These are phyloP conservation scores for Drosophila suboccidentalis DNA, from an alignment of 2,888 invertebrate genomes.

Conservation along the genomic window DNA sequence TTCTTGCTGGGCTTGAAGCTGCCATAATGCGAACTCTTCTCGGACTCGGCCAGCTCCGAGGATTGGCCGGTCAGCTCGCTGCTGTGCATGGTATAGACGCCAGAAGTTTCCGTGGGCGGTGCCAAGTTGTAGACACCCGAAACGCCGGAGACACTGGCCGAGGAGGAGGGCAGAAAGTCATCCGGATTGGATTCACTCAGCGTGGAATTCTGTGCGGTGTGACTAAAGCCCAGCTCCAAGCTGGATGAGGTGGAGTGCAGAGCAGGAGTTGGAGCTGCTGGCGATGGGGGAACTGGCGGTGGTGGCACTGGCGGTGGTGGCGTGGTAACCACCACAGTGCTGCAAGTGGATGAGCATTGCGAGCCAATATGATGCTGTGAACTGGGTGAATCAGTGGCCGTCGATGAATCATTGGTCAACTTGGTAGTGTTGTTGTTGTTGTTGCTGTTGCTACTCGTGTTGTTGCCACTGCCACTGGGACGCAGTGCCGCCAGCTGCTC, in stretches of 20 bases:
- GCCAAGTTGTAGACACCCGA: constrained; percentile 88
- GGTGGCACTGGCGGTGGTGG: constrained; percentile 81
- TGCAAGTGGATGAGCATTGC: constrained; percentile 94
- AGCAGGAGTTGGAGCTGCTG: constrained; percentile 88
- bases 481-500: constrained; percentile 86
- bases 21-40: constrained; percentile 87
- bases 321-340: constrained; percentile 92
- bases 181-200: constrained; percentile 90
- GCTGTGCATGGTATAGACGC: constrained; percentile 93
- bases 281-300: constrained; percentile 90
- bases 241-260: constrained; percentile 92
- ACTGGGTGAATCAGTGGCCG: constrained; percentile 86
- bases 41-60: constrained; percentile 88
- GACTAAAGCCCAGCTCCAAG: constrained; percentile 93
- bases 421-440: background rate
- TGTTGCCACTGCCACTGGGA: constrained; percentile 56
- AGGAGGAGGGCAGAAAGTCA: constrained; percentile 83
- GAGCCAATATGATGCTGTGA: constrained; percentile 90
- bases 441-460: constrained; percentile 20
- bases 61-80: constrained; percentile 87
- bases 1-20: constrained; percentile 86
- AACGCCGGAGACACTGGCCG: constrained; percentile 87
- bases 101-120: constrained; percentile 93
- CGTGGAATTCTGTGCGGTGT: constrained; percentile 94
- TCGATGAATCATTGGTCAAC: constrained; percentile 75